Conservation (phyloP, 1,140 invertebrate species). For the Anthonomus grandis region DNA sequence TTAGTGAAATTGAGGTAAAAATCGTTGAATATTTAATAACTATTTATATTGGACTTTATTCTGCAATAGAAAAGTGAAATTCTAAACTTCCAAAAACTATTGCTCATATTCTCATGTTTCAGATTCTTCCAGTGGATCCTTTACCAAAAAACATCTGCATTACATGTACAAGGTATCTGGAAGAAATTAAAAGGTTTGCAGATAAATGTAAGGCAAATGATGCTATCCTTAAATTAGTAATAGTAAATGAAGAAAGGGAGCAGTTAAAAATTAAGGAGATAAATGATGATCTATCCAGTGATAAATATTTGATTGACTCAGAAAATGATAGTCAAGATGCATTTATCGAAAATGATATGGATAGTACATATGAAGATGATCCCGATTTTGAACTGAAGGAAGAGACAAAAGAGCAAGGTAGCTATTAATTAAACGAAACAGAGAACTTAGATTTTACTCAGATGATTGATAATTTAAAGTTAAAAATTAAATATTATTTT, state of each 20-base stretch:
- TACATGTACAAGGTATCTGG: conserved; percentile 18
- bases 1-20: conserved; percentile 27
- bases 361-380: conserved; percentile 17
- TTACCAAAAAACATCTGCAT: conserved; percentile 27
- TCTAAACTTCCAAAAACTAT: neutral
- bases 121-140: conserved; percentile 18
- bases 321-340: conserved; percentile 6
- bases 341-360: conserved; percentile 10
- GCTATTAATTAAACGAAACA: neutral
- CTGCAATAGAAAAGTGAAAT: neutral
- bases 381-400: conserved; percentile 11
- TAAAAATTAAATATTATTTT: neutral
- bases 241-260: conserved; percentile 20
- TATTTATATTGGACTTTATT: neutral
- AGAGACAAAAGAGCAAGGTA: conserved; percentile 10
- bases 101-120: conserved; percentile 11
- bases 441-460: no score
- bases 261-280: conserved; percentile 2
- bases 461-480: neutral
- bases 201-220: conserved; percentile 27
- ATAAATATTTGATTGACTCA: conserved; percentile 1
- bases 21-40: neutral
- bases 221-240: conserved; percentile 13
- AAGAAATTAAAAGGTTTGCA: conserved; percentile 25
- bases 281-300: conserved; percentile 11